Percentiles rank a stretch among this genome's conserved stretches.
Conservation (phyloP, 2,797 vertebrate genomes). For the Channa striata region DNA sequence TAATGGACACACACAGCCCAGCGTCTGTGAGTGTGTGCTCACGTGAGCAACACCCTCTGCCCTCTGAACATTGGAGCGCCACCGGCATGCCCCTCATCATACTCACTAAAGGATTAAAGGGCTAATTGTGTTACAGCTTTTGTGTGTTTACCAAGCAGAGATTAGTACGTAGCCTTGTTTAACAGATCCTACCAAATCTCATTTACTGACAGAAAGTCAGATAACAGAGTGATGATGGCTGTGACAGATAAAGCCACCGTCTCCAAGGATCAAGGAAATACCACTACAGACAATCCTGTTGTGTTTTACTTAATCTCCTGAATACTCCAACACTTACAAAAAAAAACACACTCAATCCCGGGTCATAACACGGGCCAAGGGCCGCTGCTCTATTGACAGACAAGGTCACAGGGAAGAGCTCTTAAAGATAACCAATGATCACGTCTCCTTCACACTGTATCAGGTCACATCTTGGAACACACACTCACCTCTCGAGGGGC, state of each 20-base stretch:
- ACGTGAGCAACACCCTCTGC: conserved; percentile 24
- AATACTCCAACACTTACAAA: conserved; percentile 33
- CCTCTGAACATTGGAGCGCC: conserved; percentile 53
- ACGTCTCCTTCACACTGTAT: conserved; percentile 34
- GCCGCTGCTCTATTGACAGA: conserved; percentile 30
- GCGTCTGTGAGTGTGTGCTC: conserved; percentile 6
- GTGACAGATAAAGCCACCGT: conserved; percentile 58
- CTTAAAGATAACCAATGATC: conserved; percentile 40
- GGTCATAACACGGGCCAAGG: conserved; percentile 8
- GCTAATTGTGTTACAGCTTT: conserved; percentile 76
- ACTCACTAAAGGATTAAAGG: conserved; percentile 70
- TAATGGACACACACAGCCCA: conserved; percentile 28
- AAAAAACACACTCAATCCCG: conserved; percentile 3
- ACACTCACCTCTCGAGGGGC: background rate
- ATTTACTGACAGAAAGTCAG: conserved; percentile 69
- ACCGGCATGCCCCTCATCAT: conserved; percentile 49
- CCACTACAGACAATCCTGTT: conserved; percentile 45
- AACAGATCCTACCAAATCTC: conserved; percentile 72
- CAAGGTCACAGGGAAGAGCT: conserved; percentile 42
- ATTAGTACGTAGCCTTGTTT: conserved; percentile 74
- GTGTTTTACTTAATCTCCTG: conserved; percentile 55
- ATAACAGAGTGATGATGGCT: conserved; percentile 61
- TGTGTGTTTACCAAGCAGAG: conserved; percentile 72
- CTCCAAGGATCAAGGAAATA: conserved; percentile 42
- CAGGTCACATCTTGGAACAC: conserved; percentile 19